phyloP scores from a whole-genome alignment of 2,888 invertebrate species.

The Mamestra brassicae region DNA sequence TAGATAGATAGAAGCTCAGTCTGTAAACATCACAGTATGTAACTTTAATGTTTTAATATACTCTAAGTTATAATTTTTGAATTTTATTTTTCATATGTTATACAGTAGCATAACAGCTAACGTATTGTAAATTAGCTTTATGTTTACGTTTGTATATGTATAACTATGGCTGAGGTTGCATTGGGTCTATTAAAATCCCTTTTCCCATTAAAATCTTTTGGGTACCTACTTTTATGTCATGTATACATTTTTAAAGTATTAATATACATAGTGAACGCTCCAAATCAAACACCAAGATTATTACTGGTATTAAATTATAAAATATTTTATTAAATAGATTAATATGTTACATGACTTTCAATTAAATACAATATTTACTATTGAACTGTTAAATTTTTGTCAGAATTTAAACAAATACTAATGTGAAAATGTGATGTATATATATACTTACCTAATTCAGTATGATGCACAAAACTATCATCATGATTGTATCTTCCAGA shows the following conservation, averaged over 20 bases:
- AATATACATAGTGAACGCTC: constrained; percentile 27
- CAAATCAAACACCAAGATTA: constrained; percentile 50
- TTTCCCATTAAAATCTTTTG: constrained; percentile 37
- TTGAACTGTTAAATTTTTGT: constrained; percentile 57
- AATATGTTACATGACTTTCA: constrained; percentile 58
- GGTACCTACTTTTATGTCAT: constrained; percentile 12
- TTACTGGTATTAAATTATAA: constrained; percentile 41
- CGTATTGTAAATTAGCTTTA: constrained; percentile 60
- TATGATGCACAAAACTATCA: constrained; percentile 64
- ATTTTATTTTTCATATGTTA: constrained; percentile 62
- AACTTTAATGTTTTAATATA: constrained; percentile 58
- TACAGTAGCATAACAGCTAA: constrained; percentile 63
- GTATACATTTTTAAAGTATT: constrained; percentile 38
- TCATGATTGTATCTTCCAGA: constrained; percentile 62
- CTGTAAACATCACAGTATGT: constrained; percentile 58
- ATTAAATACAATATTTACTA: constrained; percentile 59
- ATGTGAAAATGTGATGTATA: constrained; percentile 50
- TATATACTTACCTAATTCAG: constrained; percentile 50
- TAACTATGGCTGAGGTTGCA: constrained; percentile 53
- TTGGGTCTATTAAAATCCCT: constrained; percentile 52
- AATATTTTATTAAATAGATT: constrained; percentile 58
- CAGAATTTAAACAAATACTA: constrained; percentile 59
- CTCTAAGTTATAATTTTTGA: constrained; percentile 57
- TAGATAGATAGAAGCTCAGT: constrained; percentile 25
- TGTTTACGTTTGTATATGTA: constrained; percentile 50